Conservation (phyloP, 2,113 vertebrate species). For the Silurus meridionalis region DNA sequence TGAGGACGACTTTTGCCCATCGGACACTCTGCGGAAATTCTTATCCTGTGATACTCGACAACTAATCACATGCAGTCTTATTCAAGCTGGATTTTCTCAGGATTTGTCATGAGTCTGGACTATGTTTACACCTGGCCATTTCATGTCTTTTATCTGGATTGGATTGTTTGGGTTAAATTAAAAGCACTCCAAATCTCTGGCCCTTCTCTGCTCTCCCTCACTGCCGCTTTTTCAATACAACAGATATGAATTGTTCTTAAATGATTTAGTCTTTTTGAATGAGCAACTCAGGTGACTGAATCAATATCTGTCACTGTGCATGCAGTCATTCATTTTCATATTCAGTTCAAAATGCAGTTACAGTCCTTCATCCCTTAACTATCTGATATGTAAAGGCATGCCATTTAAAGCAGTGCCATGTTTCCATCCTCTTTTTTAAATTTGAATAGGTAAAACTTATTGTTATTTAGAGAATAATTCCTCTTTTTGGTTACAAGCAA, state of each 20-base stretch:
- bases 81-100: background rate
- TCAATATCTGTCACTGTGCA: background rate
- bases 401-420: background rate
- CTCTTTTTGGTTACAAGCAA: background rate
- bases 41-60: conserved; percentile 6
- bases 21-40: conserved; percentile 19
- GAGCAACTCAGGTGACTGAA: background rate
- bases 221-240: background rate
- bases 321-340: background rate
- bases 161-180: background rate
- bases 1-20: conserved; percentile 5
- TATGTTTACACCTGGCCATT: background rate
- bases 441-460: background rate
- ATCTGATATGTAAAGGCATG: background rate
- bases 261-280: background rate
- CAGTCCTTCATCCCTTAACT: background rate
- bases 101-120: background rate
- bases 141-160: background rate
- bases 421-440: background rate
- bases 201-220: background rate
- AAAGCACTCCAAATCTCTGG: background rate
- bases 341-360: background rate
- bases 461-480: background rate
- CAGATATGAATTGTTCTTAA: background rate
- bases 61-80: conserved; percentile 5